A percentile compares a stretch with the other conserved stretches of the same genome.
These are phyloP conservation scores for Porites evermanni DNA, from an alignment of 92 coral and sea anemone species.

Conservation along the genomic window DNA sequence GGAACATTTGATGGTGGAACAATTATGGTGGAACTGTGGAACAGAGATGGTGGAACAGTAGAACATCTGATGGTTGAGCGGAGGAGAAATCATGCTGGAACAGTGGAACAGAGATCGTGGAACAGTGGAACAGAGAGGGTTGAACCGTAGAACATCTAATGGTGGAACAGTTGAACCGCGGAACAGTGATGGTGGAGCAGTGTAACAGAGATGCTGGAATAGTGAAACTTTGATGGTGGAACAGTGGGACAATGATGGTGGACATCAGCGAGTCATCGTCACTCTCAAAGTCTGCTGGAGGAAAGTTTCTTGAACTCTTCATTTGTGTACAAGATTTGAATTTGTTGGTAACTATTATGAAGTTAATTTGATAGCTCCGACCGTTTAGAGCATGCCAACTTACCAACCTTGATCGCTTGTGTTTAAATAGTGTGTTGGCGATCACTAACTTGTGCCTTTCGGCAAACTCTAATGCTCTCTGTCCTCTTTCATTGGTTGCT, in stretches of 20 bases:
- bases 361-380: conserved; percentile 1
- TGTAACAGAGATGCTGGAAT: too few relatives aligned
- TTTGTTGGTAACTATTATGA: background rate
- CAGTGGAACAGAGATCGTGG: too few relatives aligned
- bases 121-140: too few relatives aligned
- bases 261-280: background rate
- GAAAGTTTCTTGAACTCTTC: background rate
- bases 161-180: too few relatives aligned
- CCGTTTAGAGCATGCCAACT: background rate
- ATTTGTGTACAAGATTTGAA: background rate
- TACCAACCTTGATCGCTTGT: background rate
- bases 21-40: too few relatives aligned
- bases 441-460: conserved; percentile 18
- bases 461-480: conserved; percentile 24
- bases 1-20: too few relatives aligned
- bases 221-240: too few relatives aligned
- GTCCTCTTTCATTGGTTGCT: conserved; percentile 29
- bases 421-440: conserved; percentile 32
- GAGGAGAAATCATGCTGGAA: too few relatives aligned
- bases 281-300: background rate
- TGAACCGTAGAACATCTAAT: too few relatives aligned
- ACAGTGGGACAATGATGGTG: background rate
- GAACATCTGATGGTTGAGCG: too few relatives aligned
- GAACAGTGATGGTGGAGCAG: too few relatives aligned
- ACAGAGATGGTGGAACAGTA: too few relatives aligned